Base-by-base conservation (phyloP, 2,888 invertebrate species). In the Cinara cedri region DNA sequence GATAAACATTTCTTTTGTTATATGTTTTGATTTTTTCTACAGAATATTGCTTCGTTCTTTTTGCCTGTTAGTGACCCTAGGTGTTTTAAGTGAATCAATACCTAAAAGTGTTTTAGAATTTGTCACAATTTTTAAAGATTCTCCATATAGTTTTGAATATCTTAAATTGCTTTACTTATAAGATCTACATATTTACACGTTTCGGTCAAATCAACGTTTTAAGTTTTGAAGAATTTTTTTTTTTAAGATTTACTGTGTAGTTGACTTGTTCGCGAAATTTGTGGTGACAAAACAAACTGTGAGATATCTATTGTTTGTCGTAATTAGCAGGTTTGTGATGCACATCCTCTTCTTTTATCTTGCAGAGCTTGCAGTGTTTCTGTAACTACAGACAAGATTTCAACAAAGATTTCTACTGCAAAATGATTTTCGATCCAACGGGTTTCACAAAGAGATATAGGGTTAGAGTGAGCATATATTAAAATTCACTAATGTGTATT, bases 251-350 rank as follows among this genome's bases (percentile, higher is more conserved):
- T n/a, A n/a, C n/a, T n/a, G n/a, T n/a, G n/a, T n/a, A n/a, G n/a
- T n/a, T n/a, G n/a, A 24, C 49, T n/a, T 51, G 49, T 68, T 68
- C n/a, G 6, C 24, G 51, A 26, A 68, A 68, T 26, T 2, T 51
- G 26, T 0, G 51, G 0, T 2, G 13, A 26, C 10, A 68, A 6
- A 16, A 68, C 68, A 51, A 51, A 68, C 13, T 51, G 68, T 11
- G 51, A 51, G n/a, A n/a, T n/a, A n/a, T n/a, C n/a, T n/a, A 51
- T 34, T 21, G 26, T n/a, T 26, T 51, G 68, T 68, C 14, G 1
- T 26, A 68, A 51, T n/a, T 68, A n/a, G n/a, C n/a, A 68, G 1
- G 49, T 24, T 68, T 51, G 68, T 68, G 51, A 34, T 26, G 68
- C 68, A 68, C n/a, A 51, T n/a, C 51, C 49, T 24, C 63, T 63